Percentiles rank a stretch among this genome's conserved stretches.
These are phyloP conservation scores for Helicolenus hilgendorfi DNA, from an alignment of 2,797 vertebrate genomes.

Conservation along the genomic window DNA sequence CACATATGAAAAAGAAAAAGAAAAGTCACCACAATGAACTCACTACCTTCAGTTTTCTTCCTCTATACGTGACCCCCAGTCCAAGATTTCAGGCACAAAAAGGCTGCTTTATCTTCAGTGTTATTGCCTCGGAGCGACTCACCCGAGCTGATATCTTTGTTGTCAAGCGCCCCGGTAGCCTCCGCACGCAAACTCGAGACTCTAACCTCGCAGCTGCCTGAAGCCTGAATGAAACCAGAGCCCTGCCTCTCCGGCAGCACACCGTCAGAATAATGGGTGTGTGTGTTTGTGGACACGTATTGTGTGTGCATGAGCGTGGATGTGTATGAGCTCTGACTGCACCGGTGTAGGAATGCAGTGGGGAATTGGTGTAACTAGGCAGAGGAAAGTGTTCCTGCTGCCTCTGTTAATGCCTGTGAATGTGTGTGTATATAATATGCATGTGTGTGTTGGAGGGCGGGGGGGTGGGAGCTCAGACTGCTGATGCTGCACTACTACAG, in stretches of 20 bases:
- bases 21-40: background rate
- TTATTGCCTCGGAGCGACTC: slow-evolving; percentile 73
- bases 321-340: slow-evolving; percentile 64
- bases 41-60: background rate
- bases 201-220: slow-evolving; percentile 79
- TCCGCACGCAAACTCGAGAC: slow-evolving; percentile 81
- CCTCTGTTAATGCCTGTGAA: slow-evolving; percentile 37
- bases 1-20: slow-evolving; percentile 7
- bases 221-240: slow-evolving; percentile 90
- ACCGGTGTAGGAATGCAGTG: slow-evolving; percentile 71
- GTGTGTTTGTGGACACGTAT: slow-evolving; percentile 28
- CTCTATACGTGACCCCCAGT: slow-evolving; percentile 4
- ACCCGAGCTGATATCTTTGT: slow-evolving; percentile 78
- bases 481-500: slow-evolving; percentile 78
- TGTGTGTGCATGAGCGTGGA: slow-evolving; percentile 44
- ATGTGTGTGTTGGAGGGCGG: slow-evolving; percentile 29
- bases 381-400: slow-evolving; percentile 72
- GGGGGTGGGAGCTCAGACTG: slow-evolving; percentile 55
- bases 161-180: slow-evolving; percentile 68
- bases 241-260: slow-evolving; percentile 79
- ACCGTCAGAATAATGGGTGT: slow-evolving; percentile 63
- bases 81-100: slow-evolving; percentile 46
- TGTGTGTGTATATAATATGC: slow-evolving; percentile 29
- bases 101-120: slow-evolving; percentile 39
- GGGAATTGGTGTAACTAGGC: slow-evolving; percentile 78